A percentile compares a stretch with the other conserved stretches of the same genome.
These are phyloP conservation scores for Sorex maritimensis DNA, from an alignment of 2,797 vertebrate species.

Conservation along the genomic window DNA sequence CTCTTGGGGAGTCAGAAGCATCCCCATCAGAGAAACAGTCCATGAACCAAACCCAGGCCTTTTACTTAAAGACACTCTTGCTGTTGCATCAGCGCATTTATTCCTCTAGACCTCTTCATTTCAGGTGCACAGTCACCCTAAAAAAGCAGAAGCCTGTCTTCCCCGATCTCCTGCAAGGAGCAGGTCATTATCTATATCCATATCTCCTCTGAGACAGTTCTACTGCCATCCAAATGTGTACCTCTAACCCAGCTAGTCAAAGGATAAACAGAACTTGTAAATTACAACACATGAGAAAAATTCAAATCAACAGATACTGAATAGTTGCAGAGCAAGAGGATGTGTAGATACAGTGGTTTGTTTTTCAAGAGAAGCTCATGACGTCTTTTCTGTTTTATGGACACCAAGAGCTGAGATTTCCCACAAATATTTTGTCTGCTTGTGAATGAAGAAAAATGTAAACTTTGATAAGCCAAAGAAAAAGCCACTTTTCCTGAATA, in stretches of 20 bases:
- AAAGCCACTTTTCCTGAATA: conserved; percentile 3
- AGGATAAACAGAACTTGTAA: neutral
- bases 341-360: neutral
- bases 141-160: neutral
- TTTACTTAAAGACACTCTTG: neutral
- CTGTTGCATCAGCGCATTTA: neutral
- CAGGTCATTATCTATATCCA: neutral
- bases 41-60: neutral
- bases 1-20: neutral
- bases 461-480: conserved; percentile 69
- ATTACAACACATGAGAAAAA: neutral
- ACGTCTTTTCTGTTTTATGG: conserved; percentile 34
- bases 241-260: neutral
- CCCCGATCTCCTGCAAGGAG: neutral
- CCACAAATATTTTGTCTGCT: conserved; percentile 70
- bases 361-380: conserved; percentile 16
- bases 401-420: conserved; percentile 2
- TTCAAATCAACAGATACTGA: neutral
- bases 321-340: neutral
- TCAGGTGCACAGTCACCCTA: neutral
- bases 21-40: neutral
- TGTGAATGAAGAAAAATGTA: conserved; percentile 68
- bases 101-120: neutral
- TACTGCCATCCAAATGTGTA: neutral
- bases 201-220: neutral